phyloP scores from a whole-genome alignment of 2,888 invertebrate genomes.

The Eumacrocentrus americanus region DNA sequence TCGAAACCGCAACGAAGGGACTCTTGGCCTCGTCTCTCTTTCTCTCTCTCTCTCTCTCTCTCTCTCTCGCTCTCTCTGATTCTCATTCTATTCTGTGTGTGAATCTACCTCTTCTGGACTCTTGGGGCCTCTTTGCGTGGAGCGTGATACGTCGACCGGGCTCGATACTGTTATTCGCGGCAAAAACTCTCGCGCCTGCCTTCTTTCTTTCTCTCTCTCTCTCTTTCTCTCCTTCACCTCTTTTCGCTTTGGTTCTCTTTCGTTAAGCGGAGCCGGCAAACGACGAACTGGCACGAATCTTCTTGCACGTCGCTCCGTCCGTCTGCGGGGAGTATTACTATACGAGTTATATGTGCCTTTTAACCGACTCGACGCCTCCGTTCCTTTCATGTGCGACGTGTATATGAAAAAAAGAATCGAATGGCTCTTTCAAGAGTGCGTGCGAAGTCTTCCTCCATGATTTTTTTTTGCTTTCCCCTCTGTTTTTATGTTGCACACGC shows the following conservation, averaged over 20 bases:
- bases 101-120: conserved; percentile 1
- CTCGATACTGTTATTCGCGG: conserved; percentile 28
- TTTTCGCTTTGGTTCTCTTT: conserved; percentile 4
- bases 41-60: conserved; percentile 4
- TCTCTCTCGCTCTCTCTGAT: conserved; percentile 10
- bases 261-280: conserved; percentile 8
- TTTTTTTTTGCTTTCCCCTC: not conserved
- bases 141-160: conserved; percentile 9
- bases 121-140: no score
- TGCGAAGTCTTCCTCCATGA: not conserved
- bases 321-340: not conserved
- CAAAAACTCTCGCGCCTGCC: conserved; percentile 1
- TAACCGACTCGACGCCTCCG: conserved; percentile 19
- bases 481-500: no score
- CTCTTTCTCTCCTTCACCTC: not conserved
- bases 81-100: conserved; percentile 1
- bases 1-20: conserved; percentile 12
- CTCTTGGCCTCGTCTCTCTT: conserved; percentile 5
- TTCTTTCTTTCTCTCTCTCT: not conserved
- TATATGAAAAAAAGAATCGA: conserved; percentile 5
- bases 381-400: conserved; percentile 14
- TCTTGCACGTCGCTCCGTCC: conserved; percentile 7
- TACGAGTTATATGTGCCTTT: conserved; percentile 13
- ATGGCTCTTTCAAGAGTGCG: not conserved
- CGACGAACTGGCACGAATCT: conserved; percentile 23